Conservation (phyloP, 2,797 vertebrate genomes). For the Liparis tanakae region DNA sequence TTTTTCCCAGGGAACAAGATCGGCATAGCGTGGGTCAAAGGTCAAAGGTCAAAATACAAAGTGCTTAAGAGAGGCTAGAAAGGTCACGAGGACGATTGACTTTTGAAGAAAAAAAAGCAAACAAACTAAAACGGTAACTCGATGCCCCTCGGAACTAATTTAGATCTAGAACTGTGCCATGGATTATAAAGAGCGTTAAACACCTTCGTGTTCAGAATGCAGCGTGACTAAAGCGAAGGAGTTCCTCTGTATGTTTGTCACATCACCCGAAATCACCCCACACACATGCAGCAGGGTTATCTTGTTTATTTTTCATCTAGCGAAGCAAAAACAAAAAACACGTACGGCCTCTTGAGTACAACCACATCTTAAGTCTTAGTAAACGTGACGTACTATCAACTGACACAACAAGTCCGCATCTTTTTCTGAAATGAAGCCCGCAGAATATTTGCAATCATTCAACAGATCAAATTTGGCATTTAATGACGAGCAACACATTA, state of each 20-base stretch:
- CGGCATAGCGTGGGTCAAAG: conserved; percentile 40
- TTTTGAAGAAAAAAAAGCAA: conserved; percentile 60
- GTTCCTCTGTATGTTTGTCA: conserved; percentile 7
- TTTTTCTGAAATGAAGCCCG: conserved; percentile 1
- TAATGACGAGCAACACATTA: background rate
- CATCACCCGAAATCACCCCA: conserved; percentile 12
- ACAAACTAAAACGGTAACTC: conserved; percentile 55
- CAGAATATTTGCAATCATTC: conserved; percentile 19
- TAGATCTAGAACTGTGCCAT: conserved; percentile 56
- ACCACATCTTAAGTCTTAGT: background rate
- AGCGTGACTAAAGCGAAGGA: conserved; percentile 38
- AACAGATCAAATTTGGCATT: conserved; percentile 2
- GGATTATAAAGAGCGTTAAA: conserved; percentile 24
- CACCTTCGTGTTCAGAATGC: conserved; percentile 27
- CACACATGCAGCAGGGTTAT: conserved; percentile 27
- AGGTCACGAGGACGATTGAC: conserved; percentile 59
- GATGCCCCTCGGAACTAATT: conserved; percentile 58
- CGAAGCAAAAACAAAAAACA: conserved; percentile 1
- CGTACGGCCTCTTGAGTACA: background rate
- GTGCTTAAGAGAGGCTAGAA: conserved; percentile 59
- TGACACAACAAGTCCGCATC: background rate
- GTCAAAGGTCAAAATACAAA: conserved; percentile 67
- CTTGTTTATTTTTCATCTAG: background rate
- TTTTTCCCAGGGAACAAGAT: conserved; percentile 34
- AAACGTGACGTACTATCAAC: conserved; percentile 8